Base-by-base conservation (phyloP, 2,888 invertebrate species). In the Athalia cordata region DNA sequence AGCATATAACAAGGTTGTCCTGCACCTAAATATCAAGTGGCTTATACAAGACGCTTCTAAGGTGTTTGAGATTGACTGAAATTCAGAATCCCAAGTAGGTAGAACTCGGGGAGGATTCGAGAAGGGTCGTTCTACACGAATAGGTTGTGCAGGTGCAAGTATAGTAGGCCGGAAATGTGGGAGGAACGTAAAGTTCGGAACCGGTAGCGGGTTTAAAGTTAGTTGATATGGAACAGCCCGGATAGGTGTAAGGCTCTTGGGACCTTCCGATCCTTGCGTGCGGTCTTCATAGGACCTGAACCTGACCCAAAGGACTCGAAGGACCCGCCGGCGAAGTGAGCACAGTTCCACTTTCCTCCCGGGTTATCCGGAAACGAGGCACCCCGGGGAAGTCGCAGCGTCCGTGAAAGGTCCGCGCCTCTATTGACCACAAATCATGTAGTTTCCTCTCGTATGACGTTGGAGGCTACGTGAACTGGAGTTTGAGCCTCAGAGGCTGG, bases 161-260 rank as follows among this genome's bases (percentile, higher is more conserved):
- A 29, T 29, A 29, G 15, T 49, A 66, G 66, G 66, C 66, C 66
- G 47, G 4, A 50, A 61, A 55, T 47, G 76, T 76, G 76, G 76
- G 80, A 55, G 68, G 9, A 68, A 68, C 79, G 79, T 84, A 82
- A 84, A 85, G 81, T 86, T 85, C 84, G 83, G 83, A 82, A 82
- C 83, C 82, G 85, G 84, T 82, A 80, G 81, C 74, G 84, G 81
- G 84, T 84, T 84, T 86, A 86, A 86, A 87, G 83, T 86, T 84
- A 81, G 79, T 79, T 81, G 84, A 84, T 84, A 83, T 84, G 84
- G 85, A 83, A 84, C 81, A 82, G 81, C 79, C 82, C 81, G 81
- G 85, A 85, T 84, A 82, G 84, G 81, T 81, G 81, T 77, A 84
- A 82, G 81, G 81, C 86, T 84, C 84, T 64, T 78, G 85, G 83